Evolutionary conservation across 2,113 vertebrate species (phyloP), one percentile per base, ranked within the genome.

Genomic region (Crotalus tigris): DNA sequence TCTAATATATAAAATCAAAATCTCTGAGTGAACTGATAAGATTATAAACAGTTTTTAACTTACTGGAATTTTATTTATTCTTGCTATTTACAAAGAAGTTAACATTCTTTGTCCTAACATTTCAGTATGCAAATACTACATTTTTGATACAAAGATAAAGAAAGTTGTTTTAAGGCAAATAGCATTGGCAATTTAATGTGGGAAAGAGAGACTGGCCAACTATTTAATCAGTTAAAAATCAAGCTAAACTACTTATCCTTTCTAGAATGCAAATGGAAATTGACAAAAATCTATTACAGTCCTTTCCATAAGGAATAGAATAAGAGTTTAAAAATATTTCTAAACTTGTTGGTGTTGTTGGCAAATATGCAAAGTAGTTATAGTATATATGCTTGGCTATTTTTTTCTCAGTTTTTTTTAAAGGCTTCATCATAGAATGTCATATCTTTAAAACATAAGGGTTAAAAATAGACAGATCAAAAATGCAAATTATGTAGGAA

Each of bases 121-220:
- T 94, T 94, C 23, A 57, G 92, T 59, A 13, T 94, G 93, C 94
- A 95, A 94, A 92, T 91, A 19, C 64, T 90, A 33, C 39, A 88
- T 90, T 89, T 85, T 95, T 87, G 24, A 92, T 81, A 88, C 17
- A 46, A 93, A 96, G 21, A 5, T 13, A 75, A 90, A 24, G 61
- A 39, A 95, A 51, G n/a, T 94, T 93, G 17, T 93, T 95, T 95
- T 93, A 94, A 17, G 89, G 51, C 89, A 96, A 96, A 51, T 57
- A 64, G 81, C 91, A 44, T 24, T 95, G 90, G 55, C 49, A 94
- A 2, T 0, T 92, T 90, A 95, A 95, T 87, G 53, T 61, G 24
- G 93, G 39, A 94, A 89, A 94, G 91, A 92, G 23, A 94, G 85
- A 92, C 58, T 95, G 85, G 21, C 95, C 7, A 94, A 94, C 39